A percentile compares a stretch with the other conserved stretches of the same genome.
These are phyloP conservation scores for Rotaria sp. DNA, from an alignment of 2,888 invertebrate genomes.

Conservation along the genomic window DNA sequence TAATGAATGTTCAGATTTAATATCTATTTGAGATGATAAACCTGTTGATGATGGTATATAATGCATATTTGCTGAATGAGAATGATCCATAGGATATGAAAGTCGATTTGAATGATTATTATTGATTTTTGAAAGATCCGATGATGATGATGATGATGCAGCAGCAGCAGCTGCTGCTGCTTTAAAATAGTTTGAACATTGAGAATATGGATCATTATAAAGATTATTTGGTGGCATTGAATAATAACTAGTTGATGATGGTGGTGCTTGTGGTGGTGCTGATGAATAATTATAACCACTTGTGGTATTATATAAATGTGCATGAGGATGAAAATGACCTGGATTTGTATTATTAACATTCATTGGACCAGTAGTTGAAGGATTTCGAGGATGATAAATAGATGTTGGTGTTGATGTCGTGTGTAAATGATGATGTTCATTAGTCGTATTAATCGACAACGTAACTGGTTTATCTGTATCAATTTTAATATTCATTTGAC, in stretches of 20 bases:
- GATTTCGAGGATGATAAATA: neutral
- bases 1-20: neutral
- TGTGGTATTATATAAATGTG: neutral
- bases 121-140: neutral
- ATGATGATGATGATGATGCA: neutral
- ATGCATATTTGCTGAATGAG: neutral
- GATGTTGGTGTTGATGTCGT: neutral
- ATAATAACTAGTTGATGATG: constrained; percentile 2
- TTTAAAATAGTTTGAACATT: neutral
- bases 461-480: constrained; percentile 29
- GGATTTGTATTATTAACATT: neutral
- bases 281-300: neutral
- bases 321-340: neutral
- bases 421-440: neutral
- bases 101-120: neutral
- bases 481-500: constrained; percentile 26
- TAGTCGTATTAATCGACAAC: constrained; percentile 1
- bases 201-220: constrained; percentile 6
- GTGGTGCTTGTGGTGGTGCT: neutral
- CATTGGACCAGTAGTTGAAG: neutral
- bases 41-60: neutral
- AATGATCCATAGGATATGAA: neutral
- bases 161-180: neutral
- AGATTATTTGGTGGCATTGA: neutral
- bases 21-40: neutral